Evolutionary conservation across 1,140 invertebrate species (phyloP), one percentile per base, ranked within the genome.

Genomic region (Microplitis mediator): DNA sequence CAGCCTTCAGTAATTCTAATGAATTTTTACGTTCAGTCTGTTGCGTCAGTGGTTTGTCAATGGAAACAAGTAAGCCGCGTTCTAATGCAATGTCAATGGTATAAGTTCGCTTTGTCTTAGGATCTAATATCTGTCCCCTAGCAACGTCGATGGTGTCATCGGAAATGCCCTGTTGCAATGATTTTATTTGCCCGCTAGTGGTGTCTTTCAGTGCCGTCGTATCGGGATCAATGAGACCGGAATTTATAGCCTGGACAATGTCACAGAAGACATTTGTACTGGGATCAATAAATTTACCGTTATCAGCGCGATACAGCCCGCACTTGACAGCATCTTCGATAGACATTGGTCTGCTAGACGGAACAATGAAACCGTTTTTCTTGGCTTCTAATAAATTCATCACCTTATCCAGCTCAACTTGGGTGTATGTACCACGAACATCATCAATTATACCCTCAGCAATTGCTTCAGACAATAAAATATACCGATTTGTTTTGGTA

Each of bases 211-310:
- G 86, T 35, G 91, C 90, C 0, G 94, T 94, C 16, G 91, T 93
- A 34, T 92, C 89, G 0, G 91, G 90, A 88, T 96, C 93, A 58
- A 98, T 88, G 1, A 97, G 88, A 68, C 92, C 91, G 39, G 84
- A 88, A 76, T 91, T 87, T 52, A 98, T 90, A 1, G 94, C 93
- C 79, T 93, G 90, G 23, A 88, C 86, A 1, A 96, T 80, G 80
- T 94, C 91, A 52, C 94, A 82, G 77, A 89, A 91, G 77, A 93
- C 91, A 32, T 92, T 93, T 5, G 89, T 89, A 16, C 85, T 86
- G 3, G 94, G 94, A 88, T 95, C 93, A 8, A 92, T 89, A 77
- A 97, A 93, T 82, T 93, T 91, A 31, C 95, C 95, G 36, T 90
- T 93, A 73, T 95, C 91, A 0, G 91, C 88, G 74, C 92, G 89